Evolutionary conservation across 2,113 vertebrate genomes (phyloP), one percentile per base, ranked within the genome.

Genomic region (Ursus arctos): DNA sequence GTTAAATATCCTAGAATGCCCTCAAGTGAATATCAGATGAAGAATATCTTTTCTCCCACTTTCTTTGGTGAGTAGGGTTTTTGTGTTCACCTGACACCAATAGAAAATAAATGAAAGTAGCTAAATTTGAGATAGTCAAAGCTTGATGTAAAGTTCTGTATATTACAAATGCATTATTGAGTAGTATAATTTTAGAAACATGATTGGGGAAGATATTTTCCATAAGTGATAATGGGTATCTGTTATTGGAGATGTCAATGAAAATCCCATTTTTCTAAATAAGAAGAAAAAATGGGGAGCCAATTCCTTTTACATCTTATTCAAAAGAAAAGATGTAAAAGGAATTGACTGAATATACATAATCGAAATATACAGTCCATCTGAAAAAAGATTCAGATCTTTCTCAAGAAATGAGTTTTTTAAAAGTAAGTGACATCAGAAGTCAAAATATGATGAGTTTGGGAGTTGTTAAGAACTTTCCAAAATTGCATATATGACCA

Each of bases 11-110:
- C 88, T 40, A 96, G 87, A 95, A 96, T 97, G 77, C 71, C 97
- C 93, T 97, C 86, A 97, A 84, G 72, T 97, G 95, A 97, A 97
- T 98, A 95, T 86, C 82, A 57, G 96, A 96, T 98, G 86, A 97
- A 94, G 92, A 97, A 97, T 97, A 95, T 97, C 89, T 95, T 98
- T 98, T 98, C 93, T 98, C 53, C 47, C 92, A 96, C 97, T 67
- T 97, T 97, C 47, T 79, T 80, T n/a, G 51, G 22, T 95, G 43
- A 88, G 57, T 91, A 76, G 49, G 19, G 74, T 93, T 98, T 97
- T 98, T 26, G 43, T 96, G 49, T 95, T 95, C 69, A 97, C 61
- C 72, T 97, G 94, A 98, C 93, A 95, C 69, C 0, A 0, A 97
- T 94, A 97, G 84, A 98, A 98, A 96, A 53, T 96, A 98, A 97